Evolutionary conservation across 2,888 invertebrate species (phyloP), one percentile per base, ranked within the genome.

Genomic region (Dryocosmus kuriphilus): DNA sequence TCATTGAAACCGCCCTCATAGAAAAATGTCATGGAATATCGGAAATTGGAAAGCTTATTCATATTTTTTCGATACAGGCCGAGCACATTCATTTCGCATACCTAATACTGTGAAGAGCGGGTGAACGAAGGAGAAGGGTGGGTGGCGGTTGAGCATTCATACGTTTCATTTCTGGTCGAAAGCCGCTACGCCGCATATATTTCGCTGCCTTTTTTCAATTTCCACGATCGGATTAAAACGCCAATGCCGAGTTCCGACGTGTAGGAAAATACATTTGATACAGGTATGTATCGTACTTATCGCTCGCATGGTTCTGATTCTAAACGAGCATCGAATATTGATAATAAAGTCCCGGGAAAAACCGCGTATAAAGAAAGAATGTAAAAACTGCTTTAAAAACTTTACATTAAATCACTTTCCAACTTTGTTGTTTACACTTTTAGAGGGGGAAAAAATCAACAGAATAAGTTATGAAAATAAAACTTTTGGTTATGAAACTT

Each of bases 41-140:
- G 90, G 90, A 90, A 90, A 90, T 90, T 90, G 90, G 90, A 90
- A 90, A 90, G 90, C 90, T 90, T 90, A 90, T 90, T 90, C 90
- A 90, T 89, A 90, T 88, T 88, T 88, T 90, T 88, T 89, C 88
- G 89, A 90, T 90, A 89, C 82, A 83, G 78, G 77, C 77, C 79
- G 82, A 80, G 80, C 85, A 85, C 88, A 88, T 89, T 90, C 89
- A 89, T 90, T 89, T 87, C 87, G 88, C 88, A 88, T 88, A 84
- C 86, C 86, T 87, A 87, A 88, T 86, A 85, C 85, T 78, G 83
- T 84, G 82, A 83, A 81, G 79, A 81, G 81, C 77, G 80, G 81
- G 82, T 80, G 79, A 79, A 82, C 79, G 80, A 81, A 80, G 82
- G 80, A 82, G 80, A 79, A 77, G 76, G 74, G 82, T 57, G 32